Evolutionary conservation across 2,888 invertebrate species (phyloP).

Genomic region (Rhynchonema sp.): DNA sequence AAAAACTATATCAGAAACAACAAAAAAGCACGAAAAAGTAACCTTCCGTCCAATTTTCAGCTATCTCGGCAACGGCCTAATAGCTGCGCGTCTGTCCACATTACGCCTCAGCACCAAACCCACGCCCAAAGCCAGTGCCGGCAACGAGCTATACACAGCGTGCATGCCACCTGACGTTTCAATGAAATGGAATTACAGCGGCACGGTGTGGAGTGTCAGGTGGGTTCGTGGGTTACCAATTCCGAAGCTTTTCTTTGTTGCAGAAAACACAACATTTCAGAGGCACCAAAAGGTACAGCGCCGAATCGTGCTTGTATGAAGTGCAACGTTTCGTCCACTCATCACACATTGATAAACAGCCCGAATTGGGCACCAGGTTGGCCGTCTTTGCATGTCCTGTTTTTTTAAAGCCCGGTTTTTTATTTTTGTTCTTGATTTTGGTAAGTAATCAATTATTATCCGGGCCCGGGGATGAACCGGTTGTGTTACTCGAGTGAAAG

Average conservation of each 20-base stretch:
- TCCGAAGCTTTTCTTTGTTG: background rate
- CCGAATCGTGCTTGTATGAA: conserved; percentile 9
- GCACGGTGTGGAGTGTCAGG: conserved; percentile 48
- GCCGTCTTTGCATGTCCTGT: too few species aligned
- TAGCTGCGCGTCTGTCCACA: conserved; percentile 51
- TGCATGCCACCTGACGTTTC: conserved; percentile 18
- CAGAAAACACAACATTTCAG: too few species aligned
- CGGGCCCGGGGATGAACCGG: too few species aligned
- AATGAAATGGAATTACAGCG: conserved; percentile 50
- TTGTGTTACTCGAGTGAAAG: too few species aligned
- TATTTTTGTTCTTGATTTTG: too few species aligned
- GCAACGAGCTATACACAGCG: conserved; percentile 12
- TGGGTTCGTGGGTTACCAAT: conserved; percentile 13
- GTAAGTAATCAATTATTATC: too few species aligned
- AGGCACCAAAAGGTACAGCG: conserved; percentile 3
- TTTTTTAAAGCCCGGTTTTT: too few species aligned
- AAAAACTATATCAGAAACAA: too few species aligned
- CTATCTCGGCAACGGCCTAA: conserved; percentile 69
- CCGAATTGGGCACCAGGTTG: background rate
- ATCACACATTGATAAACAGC: background rate
- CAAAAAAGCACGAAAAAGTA: conserved; percentile 24
- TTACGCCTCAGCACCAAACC: conserved; percentile 8
- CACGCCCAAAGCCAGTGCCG: background rate
- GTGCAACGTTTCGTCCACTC: conserved; percentile 19
- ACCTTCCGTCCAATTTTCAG: too few species aligned